phyloP scores from a whole-genome alignment of 2,113 vertebrate genomes.

The Euleptes europaea region DNA sequence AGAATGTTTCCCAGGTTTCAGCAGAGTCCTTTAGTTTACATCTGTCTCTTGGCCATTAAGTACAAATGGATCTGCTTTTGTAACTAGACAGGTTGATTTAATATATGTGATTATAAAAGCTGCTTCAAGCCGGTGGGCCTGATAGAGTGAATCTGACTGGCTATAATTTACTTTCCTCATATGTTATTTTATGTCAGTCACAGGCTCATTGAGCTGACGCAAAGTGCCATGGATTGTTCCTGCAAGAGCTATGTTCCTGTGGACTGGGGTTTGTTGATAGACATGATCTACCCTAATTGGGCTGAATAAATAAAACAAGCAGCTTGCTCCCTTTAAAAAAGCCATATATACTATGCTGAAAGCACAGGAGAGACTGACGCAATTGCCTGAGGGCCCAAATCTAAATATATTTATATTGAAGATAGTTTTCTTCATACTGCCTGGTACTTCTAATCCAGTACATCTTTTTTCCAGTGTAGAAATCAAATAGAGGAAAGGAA shows the following conservation, averaged over 20 bases:
- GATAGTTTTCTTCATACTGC: not conserved
- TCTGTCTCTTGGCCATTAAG: constrained; percentile 19
- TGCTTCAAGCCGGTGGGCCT: constrained; percentile 15
- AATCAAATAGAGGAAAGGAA: not conserved
- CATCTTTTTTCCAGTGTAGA: not conserved
- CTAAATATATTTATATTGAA: constrained; percentile 18
- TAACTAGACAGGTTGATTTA: constrained; percentile 27
- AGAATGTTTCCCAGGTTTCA: not conserved
- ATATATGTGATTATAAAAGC: constrained; percentile 20
- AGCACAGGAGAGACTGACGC: not conserved
- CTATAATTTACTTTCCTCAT: not conserved
- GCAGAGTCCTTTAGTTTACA: not conserved
- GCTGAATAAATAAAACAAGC: constrained; percentile 3
- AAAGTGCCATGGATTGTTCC: not conserved
- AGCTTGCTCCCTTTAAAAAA: not conserved
- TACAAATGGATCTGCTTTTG: constrained; percentile 8
- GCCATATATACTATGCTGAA: not conserved
- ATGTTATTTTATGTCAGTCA: not conserved
- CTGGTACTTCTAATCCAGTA: not conserved
- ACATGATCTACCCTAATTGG: not conserved
- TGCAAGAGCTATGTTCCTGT: not conserved
- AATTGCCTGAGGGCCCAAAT: constrained; percentile 13
- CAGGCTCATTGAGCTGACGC: not conserved
- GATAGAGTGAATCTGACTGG: constrained; percentile 18
- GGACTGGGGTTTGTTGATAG: constrained; percentile 1